Evolutionary conservation across 2,113 vertebrate genomes (phyloP), one percentile per base, ranked within the genome.

Genomic region (Bagarius yarrelli): DNA sequence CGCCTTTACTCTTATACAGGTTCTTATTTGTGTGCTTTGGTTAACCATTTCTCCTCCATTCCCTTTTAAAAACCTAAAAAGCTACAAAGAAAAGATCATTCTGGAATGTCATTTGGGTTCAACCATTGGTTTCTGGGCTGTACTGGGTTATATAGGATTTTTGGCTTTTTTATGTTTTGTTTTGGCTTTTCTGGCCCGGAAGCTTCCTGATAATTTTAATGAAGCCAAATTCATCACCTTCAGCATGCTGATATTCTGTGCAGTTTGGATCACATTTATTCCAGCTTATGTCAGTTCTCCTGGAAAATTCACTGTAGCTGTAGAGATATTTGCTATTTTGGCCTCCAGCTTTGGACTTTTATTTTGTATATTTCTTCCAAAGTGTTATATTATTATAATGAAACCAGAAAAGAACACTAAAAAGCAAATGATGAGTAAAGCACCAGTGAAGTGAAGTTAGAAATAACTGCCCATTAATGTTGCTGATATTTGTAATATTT

Each of bases 151-250:
- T 60, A 87, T 89, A 34, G 87, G 88, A 1, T 73, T 90, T 3
- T 59, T 90, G n/a, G 87, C 87, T 16, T 70, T 64, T 11, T 30
- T 88, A 34, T 87, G 90, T 56, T 90, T 91, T 55, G 12, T 89
- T n/a, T 40, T 90, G 47, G 89, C 90, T 0, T 89, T 91, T 27
- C 56, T 89, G 32, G 87, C 90, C 12, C 79, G 90, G 30, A 89
- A 87, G 12, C 85, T 90, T 40, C 90, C 90, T n/a, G 88, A 89
- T 66, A 88, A 79, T 66, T 91, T 91, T 79, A 91, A 91, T 32
- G 90, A 91, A 30, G 90, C 89, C 74, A 91, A 89, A 63, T 91
- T 89, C 63, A 91, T 91, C 61, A 91, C 90, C 18, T 91, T 91
- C 55, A 90, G 88, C 64, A 90, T 91, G 90, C 76, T 91, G 21